Evolutionary conservation across 37 sponge, comb jelly and placozoan genomes (phyloP).

Genomic region (Tethya wilhelma): DNA sequence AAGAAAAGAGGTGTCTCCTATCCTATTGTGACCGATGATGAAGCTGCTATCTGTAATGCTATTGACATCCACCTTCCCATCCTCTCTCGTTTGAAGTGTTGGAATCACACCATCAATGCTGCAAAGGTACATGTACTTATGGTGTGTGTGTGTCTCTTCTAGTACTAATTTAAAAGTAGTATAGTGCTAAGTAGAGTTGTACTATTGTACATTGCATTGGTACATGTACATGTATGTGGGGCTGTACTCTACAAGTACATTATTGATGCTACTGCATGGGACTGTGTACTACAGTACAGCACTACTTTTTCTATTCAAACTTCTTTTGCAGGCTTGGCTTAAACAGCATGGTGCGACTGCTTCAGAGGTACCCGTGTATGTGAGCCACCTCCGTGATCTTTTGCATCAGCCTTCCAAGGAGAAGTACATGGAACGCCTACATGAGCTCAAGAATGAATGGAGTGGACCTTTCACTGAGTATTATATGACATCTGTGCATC

Average conservation of each 20-base stretch:
- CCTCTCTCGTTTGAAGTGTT: conserved; percentile 20
- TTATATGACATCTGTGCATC: conserved; percentile 8
- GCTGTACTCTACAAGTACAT: too few relatives aligned
- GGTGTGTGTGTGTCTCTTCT: too few relatives aligned
- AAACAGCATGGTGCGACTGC: conserved; percentile 22
- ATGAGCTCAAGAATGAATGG: conserved; percentile 17
- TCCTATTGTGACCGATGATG: conserved; percentile 40
- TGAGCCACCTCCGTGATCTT: conserved; percentile 17
- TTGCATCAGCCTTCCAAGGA: conserved; percentile 5
- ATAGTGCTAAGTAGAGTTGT: too few relatives aligned
- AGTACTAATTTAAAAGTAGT: too few relatives aligned
- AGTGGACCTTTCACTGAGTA: conserved; percentile 28
- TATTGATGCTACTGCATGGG: too few relatives aligned
- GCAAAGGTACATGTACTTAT: conserved; percentile 7
- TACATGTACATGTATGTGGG: too few relatives aligned
- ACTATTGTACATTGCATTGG: too few relatives aligned
- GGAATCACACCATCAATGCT: conserved; percentile 41
- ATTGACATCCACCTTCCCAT: not conserved
- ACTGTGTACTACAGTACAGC: too few relatives aligned
- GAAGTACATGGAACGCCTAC: not conserved
- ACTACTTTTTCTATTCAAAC: too few relatives aligned
- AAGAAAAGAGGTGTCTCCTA: not conserved
- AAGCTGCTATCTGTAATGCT: conserved; percentile 11
- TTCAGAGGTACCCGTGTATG: conserved; percentile 10
- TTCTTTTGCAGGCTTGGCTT: conserved; percentile 20